These are phyloP conservation scores for rat (Rattus norvegicus) DNA, from an alignment of 2,113 vertebrate genomes.

Conservation along the genomic window DNA sequence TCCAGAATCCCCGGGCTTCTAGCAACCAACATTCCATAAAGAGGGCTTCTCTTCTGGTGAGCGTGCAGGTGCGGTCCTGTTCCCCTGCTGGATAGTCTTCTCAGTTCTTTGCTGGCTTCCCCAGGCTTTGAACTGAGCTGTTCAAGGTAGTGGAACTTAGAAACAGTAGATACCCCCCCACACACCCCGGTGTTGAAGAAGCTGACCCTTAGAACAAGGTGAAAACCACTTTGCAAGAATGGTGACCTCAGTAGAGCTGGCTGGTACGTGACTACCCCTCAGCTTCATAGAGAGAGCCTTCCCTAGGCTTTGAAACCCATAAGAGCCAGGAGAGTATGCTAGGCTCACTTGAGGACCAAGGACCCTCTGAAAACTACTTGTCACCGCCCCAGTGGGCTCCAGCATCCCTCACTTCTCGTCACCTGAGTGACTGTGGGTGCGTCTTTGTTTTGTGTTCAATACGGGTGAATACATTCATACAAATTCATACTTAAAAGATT, in stretches of 20 bases:
- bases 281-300: background rate
- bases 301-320: background rate
- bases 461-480: conserved; percentile 88
- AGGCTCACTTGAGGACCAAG: background rate
- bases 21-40: background rate
- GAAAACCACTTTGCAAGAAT: background rate
- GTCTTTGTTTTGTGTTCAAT: conserved; percentile 82
- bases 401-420: background rate
- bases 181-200: background rate
- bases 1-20: background rate
- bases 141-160: background rate
- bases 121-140: background rate
- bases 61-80: conserved; percentile 45
- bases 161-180: background rate
- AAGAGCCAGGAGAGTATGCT: background rate
- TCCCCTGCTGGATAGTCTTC: background rate
- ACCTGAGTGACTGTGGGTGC: background rate
- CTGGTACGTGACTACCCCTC: background rate
- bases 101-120: background rate
- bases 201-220: background rate
- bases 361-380: background rate
- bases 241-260: background rate
- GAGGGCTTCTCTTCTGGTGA: background rate
- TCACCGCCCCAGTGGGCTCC: background rate
- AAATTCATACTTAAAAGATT: conserved; percentile 88